Evolutionary conservation across 1,140 invertebrate species (phyloP).

Genomic region (Apolygus lucorum): DNA sequence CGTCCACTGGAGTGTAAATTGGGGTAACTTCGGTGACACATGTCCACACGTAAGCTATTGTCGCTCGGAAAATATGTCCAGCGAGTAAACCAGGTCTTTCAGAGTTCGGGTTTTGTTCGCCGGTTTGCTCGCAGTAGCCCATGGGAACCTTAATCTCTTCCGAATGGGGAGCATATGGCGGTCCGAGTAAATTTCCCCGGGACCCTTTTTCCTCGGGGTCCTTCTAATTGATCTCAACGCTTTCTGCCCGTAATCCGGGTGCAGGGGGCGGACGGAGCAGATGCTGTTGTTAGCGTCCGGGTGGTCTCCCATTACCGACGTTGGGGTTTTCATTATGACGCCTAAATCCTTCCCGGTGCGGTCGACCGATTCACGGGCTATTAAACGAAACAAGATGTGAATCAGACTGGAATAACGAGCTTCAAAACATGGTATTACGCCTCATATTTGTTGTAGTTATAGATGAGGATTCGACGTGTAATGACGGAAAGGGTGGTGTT

Average conservation of each 20-base stretch:
- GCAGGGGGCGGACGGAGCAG: not conserved
- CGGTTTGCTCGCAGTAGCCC: not conserved
- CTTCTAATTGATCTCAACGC: conserved; percentile 10
- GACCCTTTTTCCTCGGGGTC: not conserved
- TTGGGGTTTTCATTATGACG: not conserved
- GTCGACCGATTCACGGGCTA: not conserved
- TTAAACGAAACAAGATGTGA: not conserved
- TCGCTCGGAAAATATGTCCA: no score
- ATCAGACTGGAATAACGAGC: not conserved
- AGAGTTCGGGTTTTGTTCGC: no score
- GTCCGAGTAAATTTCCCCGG: not conserved
- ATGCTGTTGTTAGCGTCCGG: conserved; percentile 10
- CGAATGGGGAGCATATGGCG: conserved; percentile 9
- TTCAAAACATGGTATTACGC: not conserved
- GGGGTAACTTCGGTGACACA: no score
- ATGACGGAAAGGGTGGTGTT: no score
- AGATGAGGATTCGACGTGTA: no score
- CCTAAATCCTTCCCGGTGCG: not conserved
- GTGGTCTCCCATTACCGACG: not conserved
- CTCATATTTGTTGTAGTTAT: no score
- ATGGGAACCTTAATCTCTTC: conserved; percentile 7
- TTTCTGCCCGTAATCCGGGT: not conserved
- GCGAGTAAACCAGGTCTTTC: no score
- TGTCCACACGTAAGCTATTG: no score
- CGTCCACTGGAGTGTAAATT: no score